Evolutionary conservation across 1,140 invertebrate genomes (phyloP).

Genomic region (Neodiprion pinetum): DNA sequence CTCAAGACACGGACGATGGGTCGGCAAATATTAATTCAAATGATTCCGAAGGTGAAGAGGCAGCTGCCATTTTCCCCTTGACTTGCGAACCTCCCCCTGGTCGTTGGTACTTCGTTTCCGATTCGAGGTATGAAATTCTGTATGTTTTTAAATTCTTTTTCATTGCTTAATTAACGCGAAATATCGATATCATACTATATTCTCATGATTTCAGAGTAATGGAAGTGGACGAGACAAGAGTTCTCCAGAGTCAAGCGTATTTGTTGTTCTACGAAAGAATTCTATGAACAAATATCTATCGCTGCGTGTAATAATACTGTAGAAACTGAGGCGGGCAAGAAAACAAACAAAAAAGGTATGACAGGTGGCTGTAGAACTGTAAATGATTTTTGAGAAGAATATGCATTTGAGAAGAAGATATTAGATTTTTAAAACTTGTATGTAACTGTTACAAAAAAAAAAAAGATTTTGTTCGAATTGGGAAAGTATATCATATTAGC

Average conservation of each 20-base stretch:
- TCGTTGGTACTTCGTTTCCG: constrained; percentile 94
- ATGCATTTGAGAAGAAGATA: neutral
- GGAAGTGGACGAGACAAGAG: constrained; percentile 80
- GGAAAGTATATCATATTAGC: neutral
- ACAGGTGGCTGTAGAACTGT: neutral
- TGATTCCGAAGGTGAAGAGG: constrained; percentile 61
- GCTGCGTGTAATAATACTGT: neutral
- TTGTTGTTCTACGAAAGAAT: constrained; percentile 96
- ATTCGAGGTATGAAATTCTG: constrained; percentile 66
- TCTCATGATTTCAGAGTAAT: constrained; percentile 65
- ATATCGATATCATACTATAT: neutral
- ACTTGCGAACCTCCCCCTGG: constrained; percentile 69
- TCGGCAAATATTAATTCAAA: constrained; percentile 47
- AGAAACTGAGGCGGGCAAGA: neutral
- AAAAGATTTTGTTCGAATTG: neutral
- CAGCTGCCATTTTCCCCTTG: constrained; percentile 43
- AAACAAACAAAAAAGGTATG: constrained; percentile 15
- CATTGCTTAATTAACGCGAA: neutral
- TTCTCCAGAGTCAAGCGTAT: constrained; percentile 92
- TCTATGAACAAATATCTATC: constrained; percentile 61
- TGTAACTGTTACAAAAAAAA: neutral
- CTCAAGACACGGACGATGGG: constrained; percentile 58
- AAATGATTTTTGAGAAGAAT: neutral
- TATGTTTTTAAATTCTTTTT: constrained; percentile 14
- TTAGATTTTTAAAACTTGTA: neutral